Conservation (phyloP, 2,797 vertebrate species). For the Ptychadena robeensis region DNA sequence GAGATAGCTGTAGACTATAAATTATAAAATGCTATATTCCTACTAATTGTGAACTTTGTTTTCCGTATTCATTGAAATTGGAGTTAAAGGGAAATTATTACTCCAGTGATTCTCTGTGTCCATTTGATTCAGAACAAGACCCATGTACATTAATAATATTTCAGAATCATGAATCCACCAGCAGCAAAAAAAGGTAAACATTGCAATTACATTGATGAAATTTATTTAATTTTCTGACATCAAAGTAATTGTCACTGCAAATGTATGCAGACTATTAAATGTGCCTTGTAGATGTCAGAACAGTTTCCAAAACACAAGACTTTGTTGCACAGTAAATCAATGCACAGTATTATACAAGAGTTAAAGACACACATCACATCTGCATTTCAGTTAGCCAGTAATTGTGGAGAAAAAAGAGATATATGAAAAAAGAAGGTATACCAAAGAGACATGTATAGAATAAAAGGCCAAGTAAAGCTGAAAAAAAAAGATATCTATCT, state of each 20-base stretch:
- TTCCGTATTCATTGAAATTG: not conserved
- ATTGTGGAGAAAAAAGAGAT: conserved; percentile 8
- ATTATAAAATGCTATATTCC: conserved; percentile 5
- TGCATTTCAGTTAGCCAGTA: conserved; percentile 41
- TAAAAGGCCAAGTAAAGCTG: conserved; percentile 32
- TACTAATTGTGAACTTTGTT: conserved; percentile 20
- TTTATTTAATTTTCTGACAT: conserved; percentile 56
- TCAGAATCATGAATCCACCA: not conserved
- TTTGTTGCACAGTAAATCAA: conserved; percentile 53
- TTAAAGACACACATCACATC: conserved; percentile 47
- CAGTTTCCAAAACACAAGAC: conserved; percentile 50
- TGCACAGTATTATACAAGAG: conserved; percentile 51
- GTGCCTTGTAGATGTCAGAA: conserved; percentile 47
- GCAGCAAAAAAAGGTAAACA: conserved; percentile 30
- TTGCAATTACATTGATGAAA: conserved; percentile 27
- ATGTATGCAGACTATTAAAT: conserved; percentile 44
- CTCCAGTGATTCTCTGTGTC: not conserved
- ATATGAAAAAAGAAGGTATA: conserved; percentile 23
- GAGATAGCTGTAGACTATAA: conserved; percentile 20
- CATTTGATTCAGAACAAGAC: not conserved
- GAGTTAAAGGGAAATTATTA: not conserved
- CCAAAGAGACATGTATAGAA: conserved; percentile 30
- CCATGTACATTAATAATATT: not conserved
- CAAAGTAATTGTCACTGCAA: conserved; percentile 50
- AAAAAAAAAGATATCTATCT: conserved; percentile 28